Evolutionary conservation across 2,888 invertebrate genomes (phyloP).

Genomic region (Rotaria sp.): DNA sequence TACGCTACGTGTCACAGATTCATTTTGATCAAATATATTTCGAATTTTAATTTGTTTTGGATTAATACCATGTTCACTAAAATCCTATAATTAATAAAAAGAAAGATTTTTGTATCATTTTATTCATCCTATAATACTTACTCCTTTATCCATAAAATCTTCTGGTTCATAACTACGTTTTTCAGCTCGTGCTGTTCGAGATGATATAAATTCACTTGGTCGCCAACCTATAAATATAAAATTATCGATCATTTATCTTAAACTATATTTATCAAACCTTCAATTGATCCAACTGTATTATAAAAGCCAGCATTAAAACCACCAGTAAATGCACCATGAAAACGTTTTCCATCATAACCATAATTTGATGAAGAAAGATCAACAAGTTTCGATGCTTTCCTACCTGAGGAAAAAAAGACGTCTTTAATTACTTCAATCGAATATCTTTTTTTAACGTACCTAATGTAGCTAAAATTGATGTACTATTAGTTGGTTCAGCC

Average conservation of each 20-base stretch:
- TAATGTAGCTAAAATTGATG: not conserved
- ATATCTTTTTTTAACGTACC: not conserved
- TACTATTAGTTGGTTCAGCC: constrained; percentile 17
- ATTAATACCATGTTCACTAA: constrained; percentile 87
- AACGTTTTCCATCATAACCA: constrained; percentile 39
- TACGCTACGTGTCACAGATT: not conserved
- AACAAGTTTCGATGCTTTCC: not conserved
- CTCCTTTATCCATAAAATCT: constrained; percentile 96
- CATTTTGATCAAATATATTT: constrained; percentile 10
- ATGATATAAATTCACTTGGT: constrained; percentile 81
- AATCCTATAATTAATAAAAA: constrained; percentile 61
- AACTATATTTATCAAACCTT: constrained; percentile 55
- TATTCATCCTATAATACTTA: constrained; percentile 44
- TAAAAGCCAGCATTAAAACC: constrained; percentile 95
- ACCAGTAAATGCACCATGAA: constrained; percentile 98
- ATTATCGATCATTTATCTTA: not conserved
- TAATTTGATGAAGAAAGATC: not conserved
- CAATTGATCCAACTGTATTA: constrained; percentile 87
- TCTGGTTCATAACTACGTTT: constrained; percentile 65
- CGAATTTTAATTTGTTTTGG: constrained; percentile 75
- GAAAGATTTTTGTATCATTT: constrained; percentile 6
- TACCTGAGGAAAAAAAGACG: not conserved
- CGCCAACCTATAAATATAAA: constrained; percentile 67
- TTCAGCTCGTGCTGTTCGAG: constrained; percentile 66
- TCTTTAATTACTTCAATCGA: not conserved